Evolutionary conservation across 2,113 vertebrate genomes (phyloP), one percentile per base, ranked within the genome.

Genomic region (Saguinus midas): DNA sequence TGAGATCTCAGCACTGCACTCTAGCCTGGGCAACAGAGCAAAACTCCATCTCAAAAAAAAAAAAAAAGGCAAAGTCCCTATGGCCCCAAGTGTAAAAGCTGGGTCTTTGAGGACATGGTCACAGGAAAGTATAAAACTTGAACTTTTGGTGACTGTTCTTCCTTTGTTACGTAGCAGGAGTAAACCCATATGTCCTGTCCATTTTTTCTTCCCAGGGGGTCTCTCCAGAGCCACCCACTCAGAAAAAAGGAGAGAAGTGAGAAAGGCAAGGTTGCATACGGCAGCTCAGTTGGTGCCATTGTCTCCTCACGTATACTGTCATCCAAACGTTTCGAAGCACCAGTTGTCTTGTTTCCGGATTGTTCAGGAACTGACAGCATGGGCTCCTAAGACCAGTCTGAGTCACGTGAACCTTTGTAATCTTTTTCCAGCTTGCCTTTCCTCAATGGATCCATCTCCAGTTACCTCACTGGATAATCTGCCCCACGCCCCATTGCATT

Each of bases 121-220:
- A 18, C 2, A 1, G 0, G 0, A 0, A 27, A 43, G 10, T 1
- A 16, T 21, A 32, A 4, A 32, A 45, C 6, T 4, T 0, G 25
- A 57, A 29, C 57, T 64, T 90, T 68, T 8, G 10, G 6, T 18
- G 25, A 66, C 29, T 9, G 0, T 61, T 40, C 40, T 35, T 48
- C 18, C 76, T 89, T 73, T 35, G 0, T n/a, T 45, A 3, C 6
- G 35, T 10, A 55, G 23, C 35, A 37, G 17, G 16, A 58, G 16
- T 2, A 35, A 57, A 21, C 27, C 73, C 73, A n/a, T 16, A 35
- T 1, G 2, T 68, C 52, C 43, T 45, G 32, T 27, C 14, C 11
- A 14, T 35, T 35, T 64, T 76, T 27, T 27, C 32, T 11, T 13
- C 32, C 40, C 64, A 17, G 25, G 6, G 1, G 2, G 3, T 29